Evolutionary conservation across 2,113 vertebrate genomes (phyloP).

Genomic region (Cricetomys ansorgei): DNA sequence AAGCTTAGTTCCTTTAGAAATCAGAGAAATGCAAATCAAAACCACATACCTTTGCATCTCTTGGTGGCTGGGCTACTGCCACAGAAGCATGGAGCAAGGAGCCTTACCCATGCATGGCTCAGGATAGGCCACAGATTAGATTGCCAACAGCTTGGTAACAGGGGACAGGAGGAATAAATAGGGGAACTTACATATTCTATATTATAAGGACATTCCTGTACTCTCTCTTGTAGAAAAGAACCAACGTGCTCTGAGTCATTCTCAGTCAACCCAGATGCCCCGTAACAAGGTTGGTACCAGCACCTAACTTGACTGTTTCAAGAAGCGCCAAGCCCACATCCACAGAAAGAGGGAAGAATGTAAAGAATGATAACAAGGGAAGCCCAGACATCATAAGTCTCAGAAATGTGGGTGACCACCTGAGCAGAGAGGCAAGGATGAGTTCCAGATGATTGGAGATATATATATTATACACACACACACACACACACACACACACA

Average conservation of each 20-base stretch:
- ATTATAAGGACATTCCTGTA: background rate
- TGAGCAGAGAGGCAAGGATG: background rate
- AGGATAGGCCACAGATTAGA: background rate
- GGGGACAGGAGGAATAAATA: background rate
- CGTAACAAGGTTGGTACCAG: background rate
- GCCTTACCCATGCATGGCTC: too few species aligned
- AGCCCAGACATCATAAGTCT: background rate
- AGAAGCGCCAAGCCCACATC: background rate
- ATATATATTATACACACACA: too few species aligned
- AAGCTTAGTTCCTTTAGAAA: background rate
- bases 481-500: too few species aligned
- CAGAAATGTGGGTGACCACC: background rate
- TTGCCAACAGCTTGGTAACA: background rate
- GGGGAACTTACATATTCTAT: background rate
- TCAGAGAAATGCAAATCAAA: background rate
- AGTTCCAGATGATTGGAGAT: background rate
- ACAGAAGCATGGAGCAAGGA: background rate
- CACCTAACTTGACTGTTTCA: background rate
- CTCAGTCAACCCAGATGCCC: background rate
- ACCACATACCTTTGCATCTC: too few species aligned
- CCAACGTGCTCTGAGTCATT: background rate
- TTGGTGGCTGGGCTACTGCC: background rate
- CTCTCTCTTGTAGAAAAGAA: background rate
- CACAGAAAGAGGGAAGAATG: background rate
- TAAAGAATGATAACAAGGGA: background rate